phyloP scores from a whole-genome alignment of 2,888 invertebrate species.

The Unio pictorum region DNA sequence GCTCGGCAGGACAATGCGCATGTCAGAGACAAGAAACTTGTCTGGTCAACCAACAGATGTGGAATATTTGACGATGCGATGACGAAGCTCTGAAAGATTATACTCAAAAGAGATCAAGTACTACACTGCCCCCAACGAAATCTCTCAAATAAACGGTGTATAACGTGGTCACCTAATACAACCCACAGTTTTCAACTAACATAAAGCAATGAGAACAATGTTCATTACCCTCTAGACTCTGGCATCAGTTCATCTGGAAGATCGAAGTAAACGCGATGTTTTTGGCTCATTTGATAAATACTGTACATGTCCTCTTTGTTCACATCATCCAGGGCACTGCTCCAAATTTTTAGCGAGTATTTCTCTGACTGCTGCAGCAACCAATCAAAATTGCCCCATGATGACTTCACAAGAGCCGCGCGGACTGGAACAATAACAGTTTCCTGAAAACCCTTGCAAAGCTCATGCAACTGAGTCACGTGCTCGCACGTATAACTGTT shows the following conservation, averaged over 20 bases:
- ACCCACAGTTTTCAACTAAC: no score
- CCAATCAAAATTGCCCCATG: slow-evolving; percentile 76
- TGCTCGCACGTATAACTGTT: slow-evolving; percentile 73
- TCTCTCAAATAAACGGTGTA: no score
- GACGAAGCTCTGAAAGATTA: no score
- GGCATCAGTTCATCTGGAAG: slow-evolving; percentile 75
- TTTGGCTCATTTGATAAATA: slow-evolving; percentile 80
- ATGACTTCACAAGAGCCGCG: slow-evolving; percentile 80
- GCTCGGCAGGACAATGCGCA: no score
- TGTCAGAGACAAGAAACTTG: no score
- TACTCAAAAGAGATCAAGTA: no score
- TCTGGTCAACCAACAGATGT: no score
- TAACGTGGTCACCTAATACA: no score
- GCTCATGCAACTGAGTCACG: slow-evolving; percentile 73
- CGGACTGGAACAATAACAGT: slow-evolving; percentile 86
- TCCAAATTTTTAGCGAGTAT: slow-evolving; percentile 87
- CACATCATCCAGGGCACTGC: slow-evolving; percentile 78
- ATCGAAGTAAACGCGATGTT: slow-evolving; percentile 83
- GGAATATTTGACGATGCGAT: no score
- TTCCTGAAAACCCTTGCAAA: slow-evolving; percentile 75
- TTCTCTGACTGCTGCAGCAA: slow-evolving; percentile 75
- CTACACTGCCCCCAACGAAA: no score
- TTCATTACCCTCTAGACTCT: no score
- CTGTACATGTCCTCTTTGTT: slow-evolving; percentile 78
- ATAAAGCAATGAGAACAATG: no score